Percentiles rank a stretch among this genome's conserved stretches.
These are phyloP conservation scores for Ariolimax columbianus DNA, from an alignment of 2,888 invertebrate species.

Conservation along the genomic window DNA sequence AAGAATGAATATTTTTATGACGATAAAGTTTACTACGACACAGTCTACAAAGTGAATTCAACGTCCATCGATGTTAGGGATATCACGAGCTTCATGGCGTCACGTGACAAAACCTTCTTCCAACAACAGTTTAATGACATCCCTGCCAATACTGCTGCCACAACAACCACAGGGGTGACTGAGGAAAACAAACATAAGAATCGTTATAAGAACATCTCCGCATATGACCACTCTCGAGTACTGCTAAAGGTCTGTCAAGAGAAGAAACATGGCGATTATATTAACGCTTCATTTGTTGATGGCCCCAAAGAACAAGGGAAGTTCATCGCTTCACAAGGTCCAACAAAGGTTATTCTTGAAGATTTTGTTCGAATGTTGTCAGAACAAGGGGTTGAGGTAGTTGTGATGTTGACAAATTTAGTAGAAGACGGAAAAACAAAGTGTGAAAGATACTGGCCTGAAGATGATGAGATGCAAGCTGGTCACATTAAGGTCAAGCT, in stretches of 20 bases:
- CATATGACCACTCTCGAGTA: constrained; percentile 5
- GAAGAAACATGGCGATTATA: not conserved
- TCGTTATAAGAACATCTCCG: constrained; percentile 17
- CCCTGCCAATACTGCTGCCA: not conserved
- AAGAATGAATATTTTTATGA: not conserved
- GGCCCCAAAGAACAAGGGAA: not conserved
- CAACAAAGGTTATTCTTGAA: not conserved
- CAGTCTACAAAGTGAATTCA: not conserved
- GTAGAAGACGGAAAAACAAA: not conserved
- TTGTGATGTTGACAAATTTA: constrained; percentile 11
- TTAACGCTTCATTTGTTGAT: constrained; percentile 2
- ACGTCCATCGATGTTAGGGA: constrained; percentile 3
- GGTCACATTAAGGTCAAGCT: constrained; percentile 10
- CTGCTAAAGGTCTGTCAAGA: not conserved
- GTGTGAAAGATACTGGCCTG: constrained; percentile 25
- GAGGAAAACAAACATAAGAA: constrained; percentile 14
- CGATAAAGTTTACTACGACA: not conserved
- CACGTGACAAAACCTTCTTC: constrained; percentile 2
- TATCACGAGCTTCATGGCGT: not conserved
- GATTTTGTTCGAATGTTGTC: constrained; percentile 12
- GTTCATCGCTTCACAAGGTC: constrained; percentile 22
- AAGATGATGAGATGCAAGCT: not conserved
- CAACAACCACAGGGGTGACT: not conserved
- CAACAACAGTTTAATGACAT: constrained; percentile 1
- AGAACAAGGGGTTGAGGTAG: not conserved